A percentile compares a stretch with the other conserved stretches of the same genome.
These are phyloP conservation scores for Stramonita haemastoma DNA, from an alignment of 2,888 invertebrate species.

Conservation along the genomic window DNA sequence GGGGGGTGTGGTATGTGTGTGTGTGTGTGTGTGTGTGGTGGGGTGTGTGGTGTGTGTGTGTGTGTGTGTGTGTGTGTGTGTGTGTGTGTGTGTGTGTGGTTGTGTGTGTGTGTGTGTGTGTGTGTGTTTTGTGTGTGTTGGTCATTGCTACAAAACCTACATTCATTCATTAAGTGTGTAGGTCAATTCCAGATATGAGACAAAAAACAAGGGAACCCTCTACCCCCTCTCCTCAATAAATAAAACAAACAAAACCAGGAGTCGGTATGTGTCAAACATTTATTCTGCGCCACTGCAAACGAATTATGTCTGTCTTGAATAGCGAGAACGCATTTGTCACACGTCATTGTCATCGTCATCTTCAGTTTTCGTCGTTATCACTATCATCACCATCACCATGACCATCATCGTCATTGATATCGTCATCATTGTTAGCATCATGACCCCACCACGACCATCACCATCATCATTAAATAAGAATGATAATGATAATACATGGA, in stretches of 20 bases:
- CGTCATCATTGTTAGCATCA: background rate
- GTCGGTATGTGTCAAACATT: too few relatives aligned
- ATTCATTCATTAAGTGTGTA: too few relatives aligned
- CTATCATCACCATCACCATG: background rate
- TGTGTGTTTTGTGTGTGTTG: background rate
- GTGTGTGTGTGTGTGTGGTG: too few relatives aligned
- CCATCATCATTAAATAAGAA: background rate
- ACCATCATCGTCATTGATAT: background rate
- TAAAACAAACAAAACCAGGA: too few relatives aligned
- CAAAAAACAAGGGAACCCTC: too few relatives aligned
- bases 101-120: background rate
- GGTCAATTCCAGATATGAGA: too few relatives aligned
- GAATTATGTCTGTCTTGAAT: too few relatives aligned
- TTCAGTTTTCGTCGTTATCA: background rate
- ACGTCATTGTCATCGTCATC: background rate
- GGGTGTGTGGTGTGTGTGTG: background rate
- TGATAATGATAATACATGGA: too few relatives aligned
- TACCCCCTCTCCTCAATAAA: too few relatives aligned
- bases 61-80: background rate
- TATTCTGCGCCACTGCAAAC: too few relatives aligned
- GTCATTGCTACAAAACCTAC: too few relatives aligned
- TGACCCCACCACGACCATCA: background rate
- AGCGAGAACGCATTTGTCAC: background rate
- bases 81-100: background rate
- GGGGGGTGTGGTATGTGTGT: too few relatives aligned